phyloP scores from a whole-genome alignment of 2,888 invertebrate genomes.

The Drosophila basisetae region DNA sequence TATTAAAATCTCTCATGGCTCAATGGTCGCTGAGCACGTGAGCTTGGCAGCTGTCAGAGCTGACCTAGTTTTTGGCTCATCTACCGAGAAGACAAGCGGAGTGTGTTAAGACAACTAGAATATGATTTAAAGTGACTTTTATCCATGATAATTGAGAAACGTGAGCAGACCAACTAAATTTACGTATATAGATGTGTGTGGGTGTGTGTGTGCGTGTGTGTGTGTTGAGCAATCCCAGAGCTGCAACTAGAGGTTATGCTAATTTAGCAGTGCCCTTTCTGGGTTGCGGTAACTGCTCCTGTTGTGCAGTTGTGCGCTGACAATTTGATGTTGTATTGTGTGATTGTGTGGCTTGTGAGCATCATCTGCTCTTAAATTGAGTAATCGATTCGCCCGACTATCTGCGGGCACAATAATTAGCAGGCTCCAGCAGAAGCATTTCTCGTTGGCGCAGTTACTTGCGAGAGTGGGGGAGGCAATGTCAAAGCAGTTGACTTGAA shows the following conservation, averaged over 20 bases:
- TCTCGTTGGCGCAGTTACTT: constrained; percentile 7
- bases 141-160: constrained; percentile 27
- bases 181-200: neutral
- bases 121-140: constrained; percentile 16
- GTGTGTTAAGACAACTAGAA: constrained; percentile 16
- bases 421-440: constrained; percentile 13
- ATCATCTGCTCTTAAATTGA: constrained; percentile 17
- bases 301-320: neutral
- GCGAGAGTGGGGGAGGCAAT: constrained; percentile 11
- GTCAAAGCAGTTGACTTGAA: constrained; percentile 51
- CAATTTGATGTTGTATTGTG: constrained; percentile 13
- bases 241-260: constrained; percentile 10
- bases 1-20: constrained; percentile 49
- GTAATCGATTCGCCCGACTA: constrained; percentile 8
- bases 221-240: constrained; percentile 4
- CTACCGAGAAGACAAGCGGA: neutral
- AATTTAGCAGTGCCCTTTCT: constrained; percentile 17
- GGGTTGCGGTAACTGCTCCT: neutral
- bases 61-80: constrained; percentile 44
- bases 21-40: constrained; percentile 18
- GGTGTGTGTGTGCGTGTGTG: neutral
- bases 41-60: constrained; percentile 27
- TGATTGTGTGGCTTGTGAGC: constrained; percentile 18
- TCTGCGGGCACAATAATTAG: constrained; percentile 44
- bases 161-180: constrained; percentile 18